A percentile compares a stretch with the other conserved stretches of the same genome.
Conservation (phyloP, 2,888 invertebrate species). For the Hetaerina titia region DNA sequence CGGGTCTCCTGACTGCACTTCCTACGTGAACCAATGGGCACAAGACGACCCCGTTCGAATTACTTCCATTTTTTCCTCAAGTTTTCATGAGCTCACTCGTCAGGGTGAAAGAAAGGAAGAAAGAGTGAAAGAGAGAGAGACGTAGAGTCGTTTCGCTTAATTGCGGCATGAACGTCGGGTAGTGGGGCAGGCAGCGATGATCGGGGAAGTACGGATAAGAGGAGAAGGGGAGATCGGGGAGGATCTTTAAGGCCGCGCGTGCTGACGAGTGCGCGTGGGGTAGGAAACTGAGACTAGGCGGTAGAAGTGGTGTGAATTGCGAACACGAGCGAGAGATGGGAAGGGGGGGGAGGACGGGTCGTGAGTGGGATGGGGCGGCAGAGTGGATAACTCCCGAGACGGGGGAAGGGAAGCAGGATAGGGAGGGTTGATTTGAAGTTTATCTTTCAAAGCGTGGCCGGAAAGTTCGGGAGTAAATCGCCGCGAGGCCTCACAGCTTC, state of each 20-base stretch:
- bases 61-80: no score
- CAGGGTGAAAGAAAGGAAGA: not conserved
- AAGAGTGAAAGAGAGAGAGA: not conserved
- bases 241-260: not conserved
- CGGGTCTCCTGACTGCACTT: not conserved
- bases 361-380: not conserved
- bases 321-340: no score
- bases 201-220: not conserved
- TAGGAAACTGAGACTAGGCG: not conserved
- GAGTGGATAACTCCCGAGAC: not conserved
- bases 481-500: not conserved
- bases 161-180: not conserved
- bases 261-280: no score
- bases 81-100: not conserved
- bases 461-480: slow-evolving; percentile 32
- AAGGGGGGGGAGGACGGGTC: not conserved
- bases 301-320: not conserved
- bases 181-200: not conserved
- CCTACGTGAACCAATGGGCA: not conserved
- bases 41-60: slow-evolving; percentile 5
- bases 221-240: not conserved
- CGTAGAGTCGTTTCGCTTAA: not conserved
- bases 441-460: slow-evolving; percentile 43
- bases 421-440: not conserved
- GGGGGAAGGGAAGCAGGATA: not conserved